These are phyloP conservation scores for Agapostemon virescens DNA, from an alignment of 2,888 invertebrate species.

Conservation along the genomic window DNA sequence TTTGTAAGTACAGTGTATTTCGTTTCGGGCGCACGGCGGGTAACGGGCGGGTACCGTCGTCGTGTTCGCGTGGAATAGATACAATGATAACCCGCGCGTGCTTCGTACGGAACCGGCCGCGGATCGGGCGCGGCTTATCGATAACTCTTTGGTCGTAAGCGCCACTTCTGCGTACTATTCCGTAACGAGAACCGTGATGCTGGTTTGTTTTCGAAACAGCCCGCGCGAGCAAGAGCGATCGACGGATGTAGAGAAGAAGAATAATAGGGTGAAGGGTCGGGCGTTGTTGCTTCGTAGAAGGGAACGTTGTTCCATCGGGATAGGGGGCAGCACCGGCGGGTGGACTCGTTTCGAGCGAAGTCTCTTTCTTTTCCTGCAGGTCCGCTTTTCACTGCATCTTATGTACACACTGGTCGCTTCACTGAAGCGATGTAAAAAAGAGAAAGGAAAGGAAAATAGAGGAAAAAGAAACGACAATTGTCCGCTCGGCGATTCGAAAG, in stretches of 20 bases:
- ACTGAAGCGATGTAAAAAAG: constrained; percentile 58
- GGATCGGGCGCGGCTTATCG: constrained; percentile 56
- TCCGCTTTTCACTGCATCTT: constrained; percentile 46
- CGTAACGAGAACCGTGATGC: constrained; percentile 41
- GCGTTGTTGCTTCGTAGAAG: neutral
- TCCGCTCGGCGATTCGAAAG: constrained; percentile 39
- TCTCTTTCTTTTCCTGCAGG: constrained; percentile 45
- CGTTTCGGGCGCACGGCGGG: constrained; percentile 34
- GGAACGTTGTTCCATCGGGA: constrained; percentile 9
- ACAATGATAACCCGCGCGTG: constrained; percentile 20
- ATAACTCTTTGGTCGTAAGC: constrained; percentile 74
- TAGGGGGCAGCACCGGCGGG: constrained; percentile 51
- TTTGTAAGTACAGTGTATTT: constrained; percentile 58
- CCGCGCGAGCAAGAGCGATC: constrained; percentile 23
- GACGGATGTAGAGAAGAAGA: constrained; percentile 8
- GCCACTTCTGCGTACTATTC: constrained; percentile 60
- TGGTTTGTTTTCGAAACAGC: constrained; percentile 14
- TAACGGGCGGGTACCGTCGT: constrained; percentile 14
- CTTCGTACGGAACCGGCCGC: constrained; percentile 61
- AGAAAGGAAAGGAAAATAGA: neutral
- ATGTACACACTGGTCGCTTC: constrained; percentile 68
- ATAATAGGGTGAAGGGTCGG: neutral
- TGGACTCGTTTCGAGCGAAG: constrained; percentile 40
- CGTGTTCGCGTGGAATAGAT: neutral
- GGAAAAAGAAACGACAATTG: constrained; percentile 13